Evolutionary conservation across 2,888 invertebrate species (phyloP).

Genomic region (Odontocolon sp.): DNA sequence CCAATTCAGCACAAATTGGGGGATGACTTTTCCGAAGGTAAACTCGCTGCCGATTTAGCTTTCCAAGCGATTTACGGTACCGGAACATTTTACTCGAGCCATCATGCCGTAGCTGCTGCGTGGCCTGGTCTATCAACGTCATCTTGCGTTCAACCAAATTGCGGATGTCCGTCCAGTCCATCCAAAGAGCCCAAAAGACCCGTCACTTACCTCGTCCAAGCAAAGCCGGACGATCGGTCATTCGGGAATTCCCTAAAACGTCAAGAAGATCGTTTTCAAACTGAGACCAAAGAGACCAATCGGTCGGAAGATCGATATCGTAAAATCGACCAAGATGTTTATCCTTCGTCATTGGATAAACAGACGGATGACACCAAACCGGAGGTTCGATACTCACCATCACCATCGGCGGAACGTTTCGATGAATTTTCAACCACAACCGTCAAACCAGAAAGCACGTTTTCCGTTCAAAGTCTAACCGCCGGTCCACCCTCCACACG

Average conservation of each 20-base stretch:
- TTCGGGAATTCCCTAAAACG: conserved; percentile 72
- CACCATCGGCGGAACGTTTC: conserved; percentile 66
- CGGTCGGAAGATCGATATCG: conserved; percentile 65
- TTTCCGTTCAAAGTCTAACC: conserved; percentile 78
- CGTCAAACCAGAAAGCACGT: conserved; percentile 70
- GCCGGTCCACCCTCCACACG: conserved; percentile 78
- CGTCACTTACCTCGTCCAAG: conserved; percentile 52
- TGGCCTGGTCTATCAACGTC: conserved; percentile 74
- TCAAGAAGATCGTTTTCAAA: conserved; percentile 72
- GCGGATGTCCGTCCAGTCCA: conserved; percentile 75
- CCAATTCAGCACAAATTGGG: conserved; percentile 83
- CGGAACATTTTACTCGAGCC: conserved; percentile 82
- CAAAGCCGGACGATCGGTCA: conserved; percentile 67
- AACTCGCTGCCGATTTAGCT: conserved; percentile 87
- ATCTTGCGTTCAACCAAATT: conserved; percentile 74
- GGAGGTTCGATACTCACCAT: conserved; percentile 71
- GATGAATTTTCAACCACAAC: conserved; percentile 50
- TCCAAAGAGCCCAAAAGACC: conserved; percentile 74
- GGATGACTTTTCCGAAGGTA: conserved; percentile 81
- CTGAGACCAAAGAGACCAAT: conserved; percentile 66
- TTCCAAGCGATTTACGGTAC: conserved; percentile 84
- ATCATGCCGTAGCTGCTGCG: conserved; percentile 77
- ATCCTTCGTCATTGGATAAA: conserved; percentile 57
- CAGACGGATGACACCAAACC: conserved; percentile 72
- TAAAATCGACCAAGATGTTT: conserved; percentile 56